Evolutionary conservation across 1,140 invertebrate species (phyloP).

Genomic region (Caenorhabditis inopinata): DNA sequence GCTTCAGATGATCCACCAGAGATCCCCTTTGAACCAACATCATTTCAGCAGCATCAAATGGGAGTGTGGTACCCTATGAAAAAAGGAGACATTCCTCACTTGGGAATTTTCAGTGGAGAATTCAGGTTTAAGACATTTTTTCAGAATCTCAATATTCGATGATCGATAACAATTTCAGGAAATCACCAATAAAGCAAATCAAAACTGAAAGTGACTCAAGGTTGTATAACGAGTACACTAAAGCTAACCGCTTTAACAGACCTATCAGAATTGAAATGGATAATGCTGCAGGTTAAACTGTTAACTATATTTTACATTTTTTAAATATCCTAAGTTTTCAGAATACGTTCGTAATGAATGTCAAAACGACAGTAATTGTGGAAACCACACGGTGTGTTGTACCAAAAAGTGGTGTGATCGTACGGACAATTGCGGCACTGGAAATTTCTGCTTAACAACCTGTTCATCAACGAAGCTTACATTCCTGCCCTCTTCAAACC

Average conservation of each 20-base stretch:
- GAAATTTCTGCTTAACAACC: neutral
- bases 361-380: neutral
- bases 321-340: neutral
- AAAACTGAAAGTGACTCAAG: neutral
- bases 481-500: neutral
- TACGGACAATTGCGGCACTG: neutral
- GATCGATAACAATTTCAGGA: neutral
- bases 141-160: neutral
- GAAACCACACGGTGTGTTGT: neutral
- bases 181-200: neutral
- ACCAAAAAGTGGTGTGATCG: constrained; percentile 26
- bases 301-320: neutral
- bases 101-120: constrained; percentile 11
- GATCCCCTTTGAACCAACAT: neutral
- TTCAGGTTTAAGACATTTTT: neutral
- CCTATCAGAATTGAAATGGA: constrained; percentile 31
- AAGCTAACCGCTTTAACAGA: neutral
- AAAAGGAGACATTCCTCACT: neutral
- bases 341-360: neutral
- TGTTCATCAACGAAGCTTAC: constrained; percentile 1
- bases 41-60: neutral
- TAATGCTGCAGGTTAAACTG: neutral
- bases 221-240: constrained; percentile 9
- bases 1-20: constrained; percentile 10
- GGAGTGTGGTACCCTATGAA: constrained; percentile 10